A percentile compares a stretch with the other conserved stretches of the same genome.
Conservation (phyloP, 2,888 invertebrate species). For the Cheilosia variabilis region DNA sequence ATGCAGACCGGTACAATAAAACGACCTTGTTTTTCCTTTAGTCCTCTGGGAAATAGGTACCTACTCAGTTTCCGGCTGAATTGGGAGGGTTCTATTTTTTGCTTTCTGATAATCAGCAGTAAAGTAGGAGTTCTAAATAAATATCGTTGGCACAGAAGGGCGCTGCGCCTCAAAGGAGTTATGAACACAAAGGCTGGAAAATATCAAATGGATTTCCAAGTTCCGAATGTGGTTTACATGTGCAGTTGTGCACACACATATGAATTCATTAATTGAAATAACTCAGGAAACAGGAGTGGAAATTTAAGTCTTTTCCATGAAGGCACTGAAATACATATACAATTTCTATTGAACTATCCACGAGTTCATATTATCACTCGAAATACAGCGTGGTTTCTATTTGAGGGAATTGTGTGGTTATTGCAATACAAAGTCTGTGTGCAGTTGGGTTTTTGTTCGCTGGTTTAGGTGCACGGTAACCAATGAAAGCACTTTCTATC, state of each 20-base stretch:
- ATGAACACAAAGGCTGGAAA: neutral
- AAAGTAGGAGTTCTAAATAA: constrained; percentile 15
- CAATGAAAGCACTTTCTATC: no score
- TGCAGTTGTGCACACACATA: neutral
- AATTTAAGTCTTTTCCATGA: no score
- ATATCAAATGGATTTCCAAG: neutral
- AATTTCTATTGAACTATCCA: no score
- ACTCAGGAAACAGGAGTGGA: neutral
- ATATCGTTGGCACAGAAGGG: neutral
- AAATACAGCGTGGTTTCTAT: no score
- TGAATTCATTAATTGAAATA: neutral
- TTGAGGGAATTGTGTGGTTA: neutral
- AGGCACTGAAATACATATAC: neutral
- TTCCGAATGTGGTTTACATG: neutral
- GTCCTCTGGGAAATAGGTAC: neutral
- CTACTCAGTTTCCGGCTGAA: neutral
- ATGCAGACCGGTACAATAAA: neutral
- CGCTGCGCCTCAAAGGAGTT: neutral
- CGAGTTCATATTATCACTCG: no score
- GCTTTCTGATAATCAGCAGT: constrained; percentile 10
- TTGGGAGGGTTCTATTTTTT: neutral
- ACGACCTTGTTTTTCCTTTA: constrained; percentile 1
- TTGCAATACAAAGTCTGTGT: neutral
- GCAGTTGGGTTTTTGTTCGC: no score
- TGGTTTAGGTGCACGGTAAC: no score